Percentiles rank a stretch among this genome's conserved stretches.
These are phyloP conservation scores for Gnatocerus cornutus DNA, from an alignment of 2,888 invertebrate genomes.

Conservation along the genomic window DNA sequence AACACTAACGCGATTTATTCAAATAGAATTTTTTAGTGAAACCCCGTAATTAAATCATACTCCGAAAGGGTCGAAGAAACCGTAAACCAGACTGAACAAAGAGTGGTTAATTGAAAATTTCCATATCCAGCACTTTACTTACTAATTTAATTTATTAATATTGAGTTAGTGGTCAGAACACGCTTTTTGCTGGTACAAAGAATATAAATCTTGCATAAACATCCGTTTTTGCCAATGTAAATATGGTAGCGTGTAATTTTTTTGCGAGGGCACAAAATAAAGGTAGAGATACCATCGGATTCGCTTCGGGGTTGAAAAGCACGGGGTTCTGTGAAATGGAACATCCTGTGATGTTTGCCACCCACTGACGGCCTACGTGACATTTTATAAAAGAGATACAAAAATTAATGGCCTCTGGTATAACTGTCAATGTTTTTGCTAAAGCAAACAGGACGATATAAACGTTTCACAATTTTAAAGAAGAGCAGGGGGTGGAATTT, in stretches of 20 bases:
- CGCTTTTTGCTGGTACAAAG: slow-evolving; percentile 2
- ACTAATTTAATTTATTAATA: slow-evolving; percentile 22
- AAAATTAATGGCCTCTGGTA: too few relatives aligned
- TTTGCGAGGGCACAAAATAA: slow-evolving; percentile 29
- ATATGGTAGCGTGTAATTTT: slow-evolving; percentile 40
- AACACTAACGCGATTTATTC: slow-evolving; percentile 4
- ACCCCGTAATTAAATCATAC: slow-evolving; percentile 10
- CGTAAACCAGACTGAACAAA: slow-evolving; percentile 20
- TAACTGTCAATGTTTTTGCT: too few relatives aligned
- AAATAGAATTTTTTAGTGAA: slow-evolving; percentile 15
- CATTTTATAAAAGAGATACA: not conserved
- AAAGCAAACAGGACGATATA: too few relatives aligned
- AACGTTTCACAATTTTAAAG: too few relatives aligned
- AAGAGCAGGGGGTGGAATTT: too few relatives aligned
- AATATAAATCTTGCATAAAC: slow-evolving; percentile 40
- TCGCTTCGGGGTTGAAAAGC: slow-evolving; percentile 18
- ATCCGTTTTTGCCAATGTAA: slow-evolving; percentile 25
- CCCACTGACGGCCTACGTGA: not conserved
- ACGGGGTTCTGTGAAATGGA: slow-evolving; percentile 1
- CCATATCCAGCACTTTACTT: slow-evolving; percentile 12
- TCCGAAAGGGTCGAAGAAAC: slow-evolving; percentile 1
- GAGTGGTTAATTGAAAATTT: slow-evolving; percentile 15
- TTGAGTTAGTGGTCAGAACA: slow-evolving; percentile 15
- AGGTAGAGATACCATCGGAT: slow-evolving; percentile 32
- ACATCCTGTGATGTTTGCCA: slow-evolving; percentile 17